phyloP scores from a whole-genome alignment of 2,797 vertebrate genomes.

The Sebastiscus albofasciatus region DNA sequence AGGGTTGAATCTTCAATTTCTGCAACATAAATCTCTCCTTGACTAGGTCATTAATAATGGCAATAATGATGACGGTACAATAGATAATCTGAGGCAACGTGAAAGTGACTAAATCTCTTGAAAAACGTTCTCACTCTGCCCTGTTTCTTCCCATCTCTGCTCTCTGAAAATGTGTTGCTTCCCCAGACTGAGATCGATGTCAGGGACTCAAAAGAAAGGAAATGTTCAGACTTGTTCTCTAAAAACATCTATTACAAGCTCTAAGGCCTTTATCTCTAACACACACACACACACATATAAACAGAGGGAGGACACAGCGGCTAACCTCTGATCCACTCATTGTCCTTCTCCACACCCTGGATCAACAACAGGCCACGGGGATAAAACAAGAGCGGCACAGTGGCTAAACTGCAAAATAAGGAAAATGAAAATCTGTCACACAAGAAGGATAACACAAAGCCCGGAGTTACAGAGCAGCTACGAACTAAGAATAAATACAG shows the following conservation, averaged over 20 bases:
- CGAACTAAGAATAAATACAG: background rate
- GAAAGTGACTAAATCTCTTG: background rate
- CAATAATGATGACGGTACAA: background rate
- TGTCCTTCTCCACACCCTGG: constrained; percentile 18
- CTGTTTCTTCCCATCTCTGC: background rate
- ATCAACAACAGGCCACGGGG: constrained; percentile 31
- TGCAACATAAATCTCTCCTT: background rate
- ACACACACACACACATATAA: constrained; percentile 11
- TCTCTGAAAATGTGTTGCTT: constrained; percentile 9
- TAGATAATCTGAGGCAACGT: background rate
- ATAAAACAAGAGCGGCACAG: constrained; percentile 19
- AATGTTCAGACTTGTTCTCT: constrained; percentile 7
- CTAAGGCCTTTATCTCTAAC: constrained; percentile 12
- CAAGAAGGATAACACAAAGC: background rate
- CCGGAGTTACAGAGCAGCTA: background rate
- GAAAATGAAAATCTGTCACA: constrained; percentile 18
- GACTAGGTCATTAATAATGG: background rate
- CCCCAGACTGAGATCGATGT: constrained; percentile 14
- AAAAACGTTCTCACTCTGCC: background rate
- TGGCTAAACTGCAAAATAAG: constrained; percentile 1
- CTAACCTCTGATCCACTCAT: constrained; percentile 44
- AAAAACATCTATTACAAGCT: constrained; percentile 28
- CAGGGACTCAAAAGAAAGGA: background rate
- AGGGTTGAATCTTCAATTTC: background rate
- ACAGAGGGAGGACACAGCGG: background rate